These are phyloP conservation scores for Daboia siamensis DNA, from an alignment of 2,113 vertebrate genomes.

Conservation along the genomic window DNA sequence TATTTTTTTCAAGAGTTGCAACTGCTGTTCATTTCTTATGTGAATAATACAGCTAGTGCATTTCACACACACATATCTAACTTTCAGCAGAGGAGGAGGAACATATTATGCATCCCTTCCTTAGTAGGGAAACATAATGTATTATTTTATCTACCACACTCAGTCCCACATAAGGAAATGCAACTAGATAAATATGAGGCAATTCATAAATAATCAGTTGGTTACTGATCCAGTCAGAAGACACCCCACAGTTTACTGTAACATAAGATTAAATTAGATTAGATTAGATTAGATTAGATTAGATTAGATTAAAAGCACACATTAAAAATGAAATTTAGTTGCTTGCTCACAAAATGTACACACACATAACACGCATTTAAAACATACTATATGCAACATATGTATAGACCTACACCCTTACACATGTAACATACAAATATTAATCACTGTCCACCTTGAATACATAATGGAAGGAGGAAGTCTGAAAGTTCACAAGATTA, in stretches of 20 bases:
- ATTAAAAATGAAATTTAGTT: no score
- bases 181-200: background rate
- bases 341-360: no score
- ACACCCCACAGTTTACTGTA: background rate
- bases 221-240: background rate
- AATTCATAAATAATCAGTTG: background rate
- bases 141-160: background rate
- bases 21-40: background rate
- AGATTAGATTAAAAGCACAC: no score
- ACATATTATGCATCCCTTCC: background rate
- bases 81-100: background rate
- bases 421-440: no score
- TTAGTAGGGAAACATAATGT: background rate
- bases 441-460: no score
- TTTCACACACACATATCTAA: background rate
- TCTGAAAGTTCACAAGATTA: no score
- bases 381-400: no score
- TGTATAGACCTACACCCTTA: no score
- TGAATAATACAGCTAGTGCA: background rate
- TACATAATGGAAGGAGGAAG: no score
- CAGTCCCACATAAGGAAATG: background rate
- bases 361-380: no score
- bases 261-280: no score
- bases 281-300: no score
- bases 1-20: background rate